These are phyloP conservation scores for Melanotaenia parkinsoni DNA, from an alignment of 2,797 vertebrate species.

Conservation along the genomic window DNA sequence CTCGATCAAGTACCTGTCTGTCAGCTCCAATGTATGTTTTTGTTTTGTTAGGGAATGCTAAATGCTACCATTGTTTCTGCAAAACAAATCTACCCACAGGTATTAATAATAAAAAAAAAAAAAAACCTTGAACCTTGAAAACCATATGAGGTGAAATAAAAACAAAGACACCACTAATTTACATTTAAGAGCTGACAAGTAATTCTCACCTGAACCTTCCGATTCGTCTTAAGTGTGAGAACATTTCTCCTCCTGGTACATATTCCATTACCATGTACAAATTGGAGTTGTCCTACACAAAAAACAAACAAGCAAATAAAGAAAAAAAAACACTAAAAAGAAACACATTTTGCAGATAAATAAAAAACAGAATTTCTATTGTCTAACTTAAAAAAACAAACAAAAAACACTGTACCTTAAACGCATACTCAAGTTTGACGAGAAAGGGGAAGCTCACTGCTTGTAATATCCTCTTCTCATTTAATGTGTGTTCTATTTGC, in stretches of 20 bases:
- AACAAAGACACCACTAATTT: not conserved
- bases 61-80: no score
- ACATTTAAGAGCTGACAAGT: not conserved
- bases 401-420: slow-evolving; percentile 88
- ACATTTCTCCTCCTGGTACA: slow-evolving; percentile 99
- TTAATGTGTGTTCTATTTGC: slow-evolving; percentile 99
- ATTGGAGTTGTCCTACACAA: slow-evolving; percentile 96
- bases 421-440: slow-evolving; percentile 96
- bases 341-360: not conserved
- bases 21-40: no score
- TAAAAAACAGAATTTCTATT: not conserved
- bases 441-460: slow-evolving; percentile 99
- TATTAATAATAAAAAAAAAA: no score
- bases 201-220: slow-evolving; percentile 94
- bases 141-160: not conserved
- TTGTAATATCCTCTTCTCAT: slow-evolving; percentile 99
- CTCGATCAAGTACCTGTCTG: no score
- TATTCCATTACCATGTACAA: slow-evolving; percentile 99
- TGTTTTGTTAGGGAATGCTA: no score
- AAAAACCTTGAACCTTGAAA: not conserved
- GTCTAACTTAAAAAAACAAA: not conserved
- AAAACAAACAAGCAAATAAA: not conserved
- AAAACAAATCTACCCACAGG: no score
- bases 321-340: not conserved
- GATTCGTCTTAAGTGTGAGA: slow-evolving; percentile 99